Evolutionary conservation across 2,888 invertebrate genomes (phyloP), one percentile per base, ranked within the genome.

Genomic region (Orthonychiurus folsomi): DNA sequence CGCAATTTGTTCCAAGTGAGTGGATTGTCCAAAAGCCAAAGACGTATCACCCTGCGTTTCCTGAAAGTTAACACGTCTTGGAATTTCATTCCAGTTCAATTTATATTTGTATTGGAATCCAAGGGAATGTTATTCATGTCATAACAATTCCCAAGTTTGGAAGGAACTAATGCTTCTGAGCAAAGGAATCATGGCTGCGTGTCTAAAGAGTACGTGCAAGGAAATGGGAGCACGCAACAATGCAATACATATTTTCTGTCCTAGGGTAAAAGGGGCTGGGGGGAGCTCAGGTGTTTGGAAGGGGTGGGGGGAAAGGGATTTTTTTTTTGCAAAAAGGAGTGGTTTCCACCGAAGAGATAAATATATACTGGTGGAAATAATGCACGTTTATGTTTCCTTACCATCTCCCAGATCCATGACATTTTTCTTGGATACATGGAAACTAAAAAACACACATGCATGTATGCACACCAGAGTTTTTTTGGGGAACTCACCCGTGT

Each of bases 321-420:
- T 37, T 37, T 15, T 37, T 9, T 37, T 37, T 37, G 50, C 21
- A 26, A 61, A 20, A 56, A 48, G 27, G 50, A 21, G 47, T 15
- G 21, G 27, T 37, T 5, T 15, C 37, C 37, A 15, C 15, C 9
- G 37, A 37, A 37, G 37, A 37, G 15, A 37, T 37, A 37, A 37
- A 37, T 37, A 37, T 37, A 15, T 15, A 37, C 37, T 37, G 56
- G 21, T 55, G 56, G 56, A 57, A 61, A 57, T 61, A 61, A 61
- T 56, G 24, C 47, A 61, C 56, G 61, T 61, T 56, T 61, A 56
- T 61, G 50, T 61, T 55, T 23, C 37, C 37, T 15, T 15, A 37
- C 37, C 50, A 50, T 26, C 25, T 20, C 50, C 25, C 27, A 15
- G 56, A 50, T 56, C 50, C 61, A 56, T 56, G 56, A 61, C 61